Percentiles rank a stretch among this genome's conserved stretches.
phyloP scores from a whole-genome alignment of 2,113 vertebrate genomes.

The Meles meles region DNA sequence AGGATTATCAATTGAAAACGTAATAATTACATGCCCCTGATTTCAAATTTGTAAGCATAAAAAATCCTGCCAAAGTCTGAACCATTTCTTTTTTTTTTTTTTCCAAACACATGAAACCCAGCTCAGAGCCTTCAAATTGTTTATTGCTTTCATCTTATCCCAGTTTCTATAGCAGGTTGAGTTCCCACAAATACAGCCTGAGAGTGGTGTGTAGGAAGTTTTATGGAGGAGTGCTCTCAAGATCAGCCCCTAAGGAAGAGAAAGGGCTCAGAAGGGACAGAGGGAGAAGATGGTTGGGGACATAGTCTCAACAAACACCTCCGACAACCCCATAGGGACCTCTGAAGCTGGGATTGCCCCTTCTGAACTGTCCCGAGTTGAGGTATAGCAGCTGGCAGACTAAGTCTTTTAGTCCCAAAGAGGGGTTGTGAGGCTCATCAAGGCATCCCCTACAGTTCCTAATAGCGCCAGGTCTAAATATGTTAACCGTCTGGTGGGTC shows the following conservation, averaged over 20 bases:
- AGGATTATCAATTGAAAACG: neutral
- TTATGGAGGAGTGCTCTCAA: neutral
- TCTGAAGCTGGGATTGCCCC: neutral
- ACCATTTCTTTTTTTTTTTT: neutral
- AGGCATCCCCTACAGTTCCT: neutral
- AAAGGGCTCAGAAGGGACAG: neutral
- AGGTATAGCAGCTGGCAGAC: neutral
- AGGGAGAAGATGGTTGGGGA: neutral
- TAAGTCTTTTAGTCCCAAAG: neutral
- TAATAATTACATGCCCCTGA: neutral
- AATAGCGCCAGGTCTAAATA: neutral
- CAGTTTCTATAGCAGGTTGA: neutral
- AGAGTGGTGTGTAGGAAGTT: neutral
- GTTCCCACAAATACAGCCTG: neutral
- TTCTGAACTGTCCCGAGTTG: neutral
- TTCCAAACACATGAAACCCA: neutral
- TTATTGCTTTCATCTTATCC: neutral
- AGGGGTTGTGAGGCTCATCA: neutral
- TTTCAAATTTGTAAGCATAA: neutral
- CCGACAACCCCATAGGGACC: neutral
- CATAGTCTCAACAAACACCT: neutral
- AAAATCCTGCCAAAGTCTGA: neutral
- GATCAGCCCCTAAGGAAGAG: neutral
- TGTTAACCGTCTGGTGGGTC: neutral
- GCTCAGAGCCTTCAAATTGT: neutral